Evolutionary conservation across 2,888 invertebrate genomes (phyloP).

Genomic region (Disparrhopalites patrizii): DNA sequence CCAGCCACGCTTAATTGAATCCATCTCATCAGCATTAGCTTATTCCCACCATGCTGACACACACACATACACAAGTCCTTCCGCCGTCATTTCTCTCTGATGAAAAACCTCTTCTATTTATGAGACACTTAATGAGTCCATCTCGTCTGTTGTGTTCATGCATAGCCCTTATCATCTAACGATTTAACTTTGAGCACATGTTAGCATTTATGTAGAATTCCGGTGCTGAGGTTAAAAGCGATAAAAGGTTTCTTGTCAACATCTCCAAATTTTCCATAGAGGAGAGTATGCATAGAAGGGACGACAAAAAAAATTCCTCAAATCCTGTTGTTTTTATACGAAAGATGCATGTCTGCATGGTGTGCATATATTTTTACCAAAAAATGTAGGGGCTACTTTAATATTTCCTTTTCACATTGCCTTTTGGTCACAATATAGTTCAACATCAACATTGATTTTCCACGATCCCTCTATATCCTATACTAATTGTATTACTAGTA

Average conservation of each 20-base stretch:
- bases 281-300: neutral
- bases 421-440: too few species aligned
- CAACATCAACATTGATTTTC: too few species aligned
- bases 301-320: too few species aligned
- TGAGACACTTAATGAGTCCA: too few species aligned
- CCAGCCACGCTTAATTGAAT: constrained; percentile 23
- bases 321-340: too few species aligned
- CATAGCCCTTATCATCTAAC: too few species aligned
- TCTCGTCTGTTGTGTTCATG: too few species aligned
- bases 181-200: neutral
- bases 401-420: too few species aligned
- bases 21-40: constrained; percentile 24
- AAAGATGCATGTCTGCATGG: too few species aligned
- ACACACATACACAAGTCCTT: neutral
- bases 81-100: neutral
- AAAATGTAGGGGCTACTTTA: too few species aligned
- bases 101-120: neutral
- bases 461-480: too few species aligned
- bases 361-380: too few species aligned
- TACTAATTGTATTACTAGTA: neutral
- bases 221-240: constrained; percentile 8
- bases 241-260: constrained; percentile 15
- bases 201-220: neutral
- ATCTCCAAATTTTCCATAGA: neutral
- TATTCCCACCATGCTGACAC: constrained; percentile 15